phyloP scores from a whole-genome alignment of 2,797 vertebrate genomes.

The Atherinosoma microstoma region DNA sequence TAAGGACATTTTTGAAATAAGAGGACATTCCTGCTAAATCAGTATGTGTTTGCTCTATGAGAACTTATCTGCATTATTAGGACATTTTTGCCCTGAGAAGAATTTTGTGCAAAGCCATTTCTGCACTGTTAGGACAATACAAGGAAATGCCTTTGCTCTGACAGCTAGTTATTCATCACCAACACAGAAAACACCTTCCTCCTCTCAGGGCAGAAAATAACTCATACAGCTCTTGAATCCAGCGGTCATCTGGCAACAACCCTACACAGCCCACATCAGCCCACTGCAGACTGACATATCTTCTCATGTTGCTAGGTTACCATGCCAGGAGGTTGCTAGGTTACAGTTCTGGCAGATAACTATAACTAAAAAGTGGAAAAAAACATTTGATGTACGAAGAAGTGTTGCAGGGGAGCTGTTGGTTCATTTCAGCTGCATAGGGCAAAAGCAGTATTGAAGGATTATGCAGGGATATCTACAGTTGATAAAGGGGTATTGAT shows the following conservation, averaged over 20 bases:
- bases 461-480: neutral
- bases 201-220: conserved; percentile 36
- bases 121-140: neutral
- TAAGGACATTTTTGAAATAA: neutral
- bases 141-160: neutral
- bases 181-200: neutral
- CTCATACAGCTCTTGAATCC: conserved; percentile 28
- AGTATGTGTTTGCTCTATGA: neutral
- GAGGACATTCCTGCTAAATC: no score
- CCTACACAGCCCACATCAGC: conserved; percentile 25
- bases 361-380: conserved; percentile 5
- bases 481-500: neutral
- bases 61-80: neutral
- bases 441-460: neutral
- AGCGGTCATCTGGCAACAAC: conserved; percentile 32
- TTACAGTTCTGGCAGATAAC: conserved; percentile 39
- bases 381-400: conserved; percentile 5
- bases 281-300: conserved; percentile 32
- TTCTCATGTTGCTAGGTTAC: conserved; percentile 62
- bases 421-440: neutral
- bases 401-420: conserved; percentile 3
- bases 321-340: conserved; percentile 44
- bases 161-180: neutral
- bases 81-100: neutral
- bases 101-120: neutral